Evolutionary conservation across 2,113 vertebrate genomes (phyloP).

Genomic region (Epinephelus lanceolatus): DNA sequence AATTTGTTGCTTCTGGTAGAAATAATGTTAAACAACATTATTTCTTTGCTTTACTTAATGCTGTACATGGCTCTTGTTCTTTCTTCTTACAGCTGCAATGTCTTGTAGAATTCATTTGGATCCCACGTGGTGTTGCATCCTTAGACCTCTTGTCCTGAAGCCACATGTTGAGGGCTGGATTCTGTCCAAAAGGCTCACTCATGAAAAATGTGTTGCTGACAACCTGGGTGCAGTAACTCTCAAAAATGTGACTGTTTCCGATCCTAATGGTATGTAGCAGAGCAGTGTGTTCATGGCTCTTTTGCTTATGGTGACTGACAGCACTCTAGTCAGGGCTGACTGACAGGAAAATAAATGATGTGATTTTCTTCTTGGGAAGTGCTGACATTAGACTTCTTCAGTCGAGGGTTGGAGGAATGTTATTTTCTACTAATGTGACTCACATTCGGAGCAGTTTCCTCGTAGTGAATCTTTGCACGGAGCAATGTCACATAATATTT

Average conservation of each 20-base stretch:
- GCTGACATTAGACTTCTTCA: slow-evolving; percentile 66
- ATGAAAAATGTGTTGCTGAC: slow-evolving; percentile 94
- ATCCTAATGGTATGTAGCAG: slow-evolving; percentile 65
- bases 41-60: slow-evolving; percentile 18
- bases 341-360: slow-evolving; percentile 70
- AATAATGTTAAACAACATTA: slow-evolving; percentile 20
- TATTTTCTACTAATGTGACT: slow-evolving; percentile 55
- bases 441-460: slow-evolving; percentile 30
- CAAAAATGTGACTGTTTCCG: slow-evolving; percentile 56
- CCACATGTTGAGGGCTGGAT: slow-evolving; percentile 82
- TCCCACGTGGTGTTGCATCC: slow-evolving; percentile 33
- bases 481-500: slow-evolving; percentile 45
- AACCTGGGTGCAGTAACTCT: slow-evolving; percentile 83
- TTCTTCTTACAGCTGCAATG: slow-evolving; percentile 40
- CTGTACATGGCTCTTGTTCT: slow-evolving; percentile 40
- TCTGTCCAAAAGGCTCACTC: slow-evolving; percentile 89
- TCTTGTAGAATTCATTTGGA: slow-evolving; percentile 33
- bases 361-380: slow-evolving; percentile 60
- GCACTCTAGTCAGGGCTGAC: slow-evolving; percentile 67
- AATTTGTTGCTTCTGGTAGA: slow-evolving; percentile 6
- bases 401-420: slow-evolving; percentile 50
- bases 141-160: slow-evolving; percentile 44
- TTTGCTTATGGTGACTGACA: slow-evolving; percentile 68
- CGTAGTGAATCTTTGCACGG: slow-evolving; percentile 46
- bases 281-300: slow-evolving; percentile 52